phyloP scores from a whole-genome alignment of 2,113 vertebrate species.

The Zosterops borbonicus region DNA sequence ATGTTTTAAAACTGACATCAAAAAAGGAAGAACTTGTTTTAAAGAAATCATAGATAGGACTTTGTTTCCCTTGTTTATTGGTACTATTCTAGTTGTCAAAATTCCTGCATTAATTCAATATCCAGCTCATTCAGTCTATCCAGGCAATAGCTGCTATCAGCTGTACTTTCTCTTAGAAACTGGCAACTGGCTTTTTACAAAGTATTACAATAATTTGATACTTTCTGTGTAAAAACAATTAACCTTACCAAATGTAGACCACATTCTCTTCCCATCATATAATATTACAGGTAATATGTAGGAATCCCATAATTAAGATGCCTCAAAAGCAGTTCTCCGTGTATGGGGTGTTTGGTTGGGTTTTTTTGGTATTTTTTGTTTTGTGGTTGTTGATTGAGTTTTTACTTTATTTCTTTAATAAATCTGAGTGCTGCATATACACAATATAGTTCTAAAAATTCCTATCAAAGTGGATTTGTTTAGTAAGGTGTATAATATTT shows the following conservation, averaged over 20 bases:
- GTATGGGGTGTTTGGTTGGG: neutral
- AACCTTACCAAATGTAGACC: neutral
- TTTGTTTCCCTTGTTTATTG: neutral
- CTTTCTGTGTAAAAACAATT: neutral
- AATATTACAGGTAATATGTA: neutral
- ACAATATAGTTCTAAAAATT: neutral
- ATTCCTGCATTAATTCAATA: neutral
- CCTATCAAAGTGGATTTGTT: neutral
- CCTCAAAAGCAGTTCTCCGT: neutral
- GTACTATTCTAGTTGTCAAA: neutral
- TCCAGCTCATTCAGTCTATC: neutral
- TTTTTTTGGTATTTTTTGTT: neutral
- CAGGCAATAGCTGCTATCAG: neutral
- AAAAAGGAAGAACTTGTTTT: neutral
- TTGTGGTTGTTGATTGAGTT: neutral
- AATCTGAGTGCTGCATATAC: neutral
- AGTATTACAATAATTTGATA: neutral
- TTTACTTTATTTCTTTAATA: neutral
- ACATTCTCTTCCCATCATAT: neutral
- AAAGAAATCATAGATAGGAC: neutral
- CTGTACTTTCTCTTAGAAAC: fast-evolving
- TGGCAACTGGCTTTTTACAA: neutral
- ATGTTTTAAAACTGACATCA: neutral
- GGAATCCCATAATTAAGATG: neutral
- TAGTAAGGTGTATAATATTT: neutral